Base-by-base conservation (phyloP, 2,113 vertebrate genomes). In the Sphyrna mokarran region DNA sequence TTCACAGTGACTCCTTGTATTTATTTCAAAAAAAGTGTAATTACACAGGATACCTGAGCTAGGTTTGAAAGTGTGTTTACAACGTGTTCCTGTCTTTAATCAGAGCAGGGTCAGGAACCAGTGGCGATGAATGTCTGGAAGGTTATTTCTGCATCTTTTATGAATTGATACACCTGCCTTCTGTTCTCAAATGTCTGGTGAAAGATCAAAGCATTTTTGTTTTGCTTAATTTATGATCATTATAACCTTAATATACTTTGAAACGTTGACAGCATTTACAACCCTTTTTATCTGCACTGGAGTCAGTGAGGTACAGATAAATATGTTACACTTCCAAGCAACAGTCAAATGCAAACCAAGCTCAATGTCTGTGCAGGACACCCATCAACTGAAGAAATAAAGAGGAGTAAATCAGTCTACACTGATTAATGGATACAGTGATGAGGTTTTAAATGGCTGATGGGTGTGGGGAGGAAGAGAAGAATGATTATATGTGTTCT, bases 21-120 rank as follows among this genome's bases (percentile, higher is more conserved):
- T 22, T 61, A 66, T 91, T 18, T 63, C 33, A 91, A 66, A 23
- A 91, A 63, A 86, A 18, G 37, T 18, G n/a, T 66, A 61, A 91
- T 91, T 91, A 23, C 63, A 20, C 61, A 66, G 61, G 61, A n/a
- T 66, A 66, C 18, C 66, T 66, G 54, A 91, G 23, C 16, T 37
- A 66, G 63, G 58, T 61, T 66, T 91, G 58, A 91, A 91, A 91
- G 89, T 58, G 66, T 66, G 61, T 37, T 66, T 91, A 63, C 61
- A 66, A 91, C 33, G 29, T 66, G 58, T 37, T 91, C 63, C 89
- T 91, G 89, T 66, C 89, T 91, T 66, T 91, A 91, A 91, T 91
- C 61, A 91, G 89, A 63, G 20, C 58, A 63, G 89, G 89, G 89
- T 91, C 89, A 91, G 58, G 33, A 91, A 33, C 61, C 29, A 23